Evolutionary conservation across 2,797 vertebrate genomes (phyloP), one percentile per base, ranked within the genome.

Genomic region (Rhodeus uyekii): DNA sequence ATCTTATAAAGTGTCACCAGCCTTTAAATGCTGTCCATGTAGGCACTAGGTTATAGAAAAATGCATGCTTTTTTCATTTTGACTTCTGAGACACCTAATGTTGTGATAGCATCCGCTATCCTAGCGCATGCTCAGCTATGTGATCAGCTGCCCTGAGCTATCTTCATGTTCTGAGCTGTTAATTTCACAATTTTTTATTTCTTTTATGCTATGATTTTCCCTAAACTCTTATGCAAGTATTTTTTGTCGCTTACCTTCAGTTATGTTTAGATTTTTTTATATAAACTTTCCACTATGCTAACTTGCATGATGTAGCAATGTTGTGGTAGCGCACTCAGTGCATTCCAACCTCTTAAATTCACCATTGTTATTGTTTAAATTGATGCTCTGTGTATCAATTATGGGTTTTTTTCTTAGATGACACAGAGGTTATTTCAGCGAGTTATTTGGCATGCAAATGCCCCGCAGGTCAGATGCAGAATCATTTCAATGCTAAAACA

Each of bases 401-500:
- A 29, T 48, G 39, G 58, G 73, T 24, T 48, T 65, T 65, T 81
- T 71, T 42, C 24, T 38, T 64, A 73, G 48, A 81, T 53, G 38
- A 81, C 27, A 72, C 24, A 0, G 4, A 64, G 44, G 53, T 77
- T 64, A 77, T 63, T 73, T 72, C 19, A 55, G 10, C 19, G 1
- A 24, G 44, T 65, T 73, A 78, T 85, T 73, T 81, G 71, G 67
- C 74, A 73, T 58, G 61, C 74, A 64, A 44, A 58, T 29, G 29
- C 53, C 73, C 65, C 8, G 9, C 27, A 44, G 67, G 76, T 67
- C 36, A 67, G 6, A 24, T 55, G 39, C n/a, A 39, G n/a, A 39
- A 73, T 71, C n/a, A 76, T 83, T 73, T 69, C 36, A 27, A 46
- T 39, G 34, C 36, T 16, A 42, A 44, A 73, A 67, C 34, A 46